Evolutionary conservation across 30 jellyfish, hydroid and myxozoan species (phyloP), one percentile per base, ranked within the genome.

Genomic region (Hydractinia symbiolongicarpus): DNA sequence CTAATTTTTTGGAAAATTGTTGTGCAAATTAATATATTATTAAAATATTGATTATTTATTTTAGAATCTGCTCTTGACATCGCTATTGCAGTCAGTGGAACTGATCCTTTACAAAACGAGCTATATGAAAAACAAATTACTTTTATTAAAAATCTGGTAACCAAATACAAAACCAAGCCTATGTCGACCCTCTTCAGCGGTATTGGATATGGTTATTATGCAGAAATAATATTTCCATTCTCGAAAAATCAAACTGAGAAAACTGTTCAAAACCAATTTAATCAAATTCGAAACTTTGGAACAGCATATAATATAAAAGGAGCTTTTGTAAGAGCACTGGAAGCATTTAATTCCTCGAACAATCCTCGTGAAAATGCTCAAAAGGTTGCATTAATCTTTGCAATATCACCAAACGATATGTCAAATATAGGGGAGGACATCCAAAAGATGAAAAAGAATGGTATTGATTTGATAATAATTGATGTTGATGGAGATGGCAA

Each of bases 281-380:
- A 30, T 30, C 44, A 30, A 30, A 30, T 30, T 30, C 44, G 44
- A 30, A 30, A 30, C 2, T 30, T 30, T 2, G 44, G 44, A 30
- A 30, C 44, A 30, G 44, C 44, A 30, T 30, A 30, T 30, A 30
- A 30, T 30, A 2, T 30, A 30, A 2, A 2, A 30, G 44, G 44
- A 30, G 44, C 44, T 30, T 30, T 30, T 30, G 44, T 30, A 30
- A 30, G 44, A 30, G 44, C 44, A 30, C 44, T 30, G 44, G 44
- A 30, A 30, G 53, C 80, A 61, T 84, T 89, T 66, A 54, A 78
- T 9, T 11, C 77, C 40, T 15, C 6, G 30, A 52, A 76, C 40
- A 94, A 91, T 60, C 95, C 88, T 7, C 64, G 95, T 61, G 67
- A 71, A 14, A 86, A 78, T 19, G 94, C 66, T 8, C 83, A 84